Percentiles rank a stretch among this genome's conserved stretches.
Evolutionary conservation across 1,140 invertebrate species (phyloP).

Genomic region (Leguminivora glycinivorella): DNA sequence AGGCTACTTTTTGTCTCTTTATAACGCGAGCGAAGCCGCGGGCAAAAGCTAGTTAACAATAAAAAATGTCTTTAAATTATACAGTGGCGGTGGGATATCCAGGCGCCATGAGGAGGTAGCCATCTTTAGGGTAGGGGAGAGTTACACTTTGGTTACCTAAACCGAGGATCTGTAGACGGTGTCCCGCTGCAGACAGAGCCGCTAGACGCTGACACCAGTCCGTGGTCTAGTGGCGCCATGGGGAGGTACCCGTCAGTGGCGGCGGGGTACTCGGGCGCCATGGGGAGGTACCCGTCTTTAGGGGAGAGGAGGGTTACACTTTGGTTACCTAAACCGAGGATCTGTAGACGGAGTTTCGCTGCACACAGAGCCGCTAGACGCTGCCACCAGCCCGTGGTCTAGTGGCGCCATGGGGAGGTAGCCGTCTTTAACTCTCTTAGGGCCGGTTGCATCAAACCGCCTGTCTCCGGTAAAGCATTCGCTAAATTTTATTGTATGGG

Average conservation of each 20-base stretch:
- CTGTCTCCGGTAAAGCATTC: no score
- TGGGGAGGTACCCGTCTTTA: constrained; percentile 55
- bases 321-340: constrained; percentile 55
- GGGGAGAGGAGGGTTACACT: no score
- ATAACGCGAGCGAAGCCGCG: no score
- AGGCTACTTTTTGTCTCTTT: no score
- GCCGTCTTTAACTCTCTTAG: no score
- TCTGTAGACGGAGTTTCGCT: constrained; percentile 81
- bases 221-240: constrained; percentile 4
- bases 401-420: constrained; percentile 1
- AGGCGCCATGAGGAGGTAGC: constrained; percentile 67
- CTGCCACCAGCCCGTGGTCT: constrained; percentile 36
- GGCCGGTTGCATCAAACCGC: no score
- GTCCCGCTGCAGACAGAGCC: constrained; percentile 85
- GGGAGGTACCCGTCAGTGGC: constrained; percentile 5
- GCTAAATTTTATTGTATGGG: no score
- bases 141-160: no score
- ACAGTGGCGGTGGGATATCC: constrained; percentile 12
- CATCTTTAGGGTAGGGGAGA: no score
- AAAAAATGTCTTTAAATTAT: no score
- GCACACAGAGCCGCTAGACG: constrained; percentile 83
- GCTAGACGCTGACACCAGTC: constrained; percentile 67
- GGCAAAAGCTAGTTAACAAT: no score
- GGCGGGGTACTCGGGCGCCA: constrained; percentile 47
- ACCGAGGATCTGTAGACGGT: constrained; percentile 70